Evolutionary conservation across 2,888 invertebrate species (phyloP).

Genomic region (Lasioglossum malachurum): DNA sequence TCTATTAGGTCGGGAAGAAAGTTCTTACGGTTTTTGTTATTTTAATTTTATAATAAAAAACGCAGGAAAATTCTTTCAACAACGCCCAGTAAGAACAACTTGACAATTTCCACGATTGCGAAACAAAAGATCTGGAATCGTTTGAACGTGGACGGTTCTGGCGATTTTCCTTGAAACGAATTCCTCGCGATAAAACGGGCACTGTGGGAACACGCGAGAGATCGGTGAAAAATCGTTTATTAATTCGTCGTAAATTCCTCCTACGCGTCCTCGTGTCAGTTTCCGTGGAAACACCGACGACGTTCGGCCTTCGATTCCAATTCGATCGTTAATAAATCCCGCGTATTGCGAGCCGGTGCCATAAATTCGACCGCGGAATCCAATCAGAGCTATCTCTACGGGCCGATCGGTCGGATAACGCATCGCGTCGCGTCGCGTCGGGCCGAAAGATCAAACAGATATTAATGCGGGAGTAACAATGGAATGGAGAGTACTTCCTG

Average conservation of each 20-base stretch:
- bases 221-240: neutral
- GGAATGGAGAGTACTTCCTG: constrained; percentile 40
- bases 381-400: constrained; percentile 39
- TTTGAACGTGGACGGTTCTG: neutral
- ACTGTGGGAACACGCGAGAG: neutral
- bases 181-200: neutral
- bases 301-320: neutral
- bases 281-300: neutral
- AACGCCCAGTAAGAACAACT: too few species aligned
- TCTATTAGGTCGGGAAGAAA: too few species aligned
- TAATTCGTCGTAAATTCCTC: neutral
- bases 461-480: constrained; percentile 25
- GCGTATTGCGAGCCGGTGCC: constrained; percentile 17
- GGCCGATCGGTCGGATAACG: constrained; percentile 28
- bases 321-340: constrained; percentile 4
- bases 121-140: neutral
- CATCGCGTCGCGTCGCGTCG: neutral
- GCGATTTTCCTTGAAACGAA: neutral
- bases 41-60: too few species aligned
- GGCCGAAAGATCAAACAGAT: constrained; percentile 35
- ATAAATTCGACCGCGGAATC: constrained; percentile 31
- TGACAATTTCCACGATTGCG: neutral
- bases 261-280: neutral
- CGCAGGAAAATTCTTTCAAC: neutral
- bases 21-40: too few species aligned